Base-by-base conservation (phyloP, 1,140 invertebrate genomes). In the Acromyrmex charruanus region DNA sequence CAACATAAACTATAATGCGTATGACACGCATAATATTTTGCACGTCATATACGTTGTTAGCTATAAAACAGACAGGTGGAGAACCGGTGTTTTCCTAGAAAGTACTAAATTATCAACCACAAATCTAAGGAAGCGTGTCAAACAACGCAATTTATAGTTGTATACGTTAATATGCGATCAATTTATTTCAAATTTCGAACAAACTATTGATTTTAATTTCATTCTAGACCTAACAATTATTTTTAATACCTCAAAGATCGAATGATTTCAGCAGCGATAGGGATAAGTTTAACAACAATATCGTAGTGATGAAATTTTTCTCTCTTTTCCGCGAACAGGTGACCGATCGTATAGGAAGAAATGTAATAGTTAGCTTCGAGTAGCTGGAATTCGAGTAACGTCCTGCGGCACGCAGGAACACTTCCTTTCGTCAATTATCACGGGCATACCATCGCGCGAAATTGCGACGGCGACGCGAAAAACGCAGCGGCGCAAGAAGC, bases 381-480 rank as follows among this genome's bases (percentile, higher is more conserved):
- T 49, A 84, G 69, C 69, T 28, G 68, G 35, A 61, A 72, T 58
- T 65, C 35, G 49, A 49, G 25, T 7, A 21, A 81, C 68, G 69
- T 58, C 21, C 31, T 16, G 77, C 44, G 66, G 18, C 51, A 49
- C 14, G 44, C 39, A 3, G 28, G 68, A 12, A 74, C 80, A 75
- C 55, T 84, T 84, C 80, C 69, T 49, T n/a, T 71, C 53, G 80
- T 59, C 68, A 68, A 82, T 72, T 82, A 72, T 82, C 79, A 25
- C 35, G 5, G 35, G 51, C 69, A 74, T 49, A 16, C 25, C 66
- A 12, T 51, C 63, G 25, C 21, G 55, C 35, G 49, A 72, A 31
- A 89, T 85, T 85, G 59, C 75, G 35, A 14, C 39, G 77, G 58
- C 9, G 55, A 21, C 51, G 68, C 10, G 69, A 28, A 31, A 87